These are phyloP conservation scores for Desoria tigrina DNA, from an alignment of 2,888 invertebrate genomes.

Conservation along the genomic window DNA sequence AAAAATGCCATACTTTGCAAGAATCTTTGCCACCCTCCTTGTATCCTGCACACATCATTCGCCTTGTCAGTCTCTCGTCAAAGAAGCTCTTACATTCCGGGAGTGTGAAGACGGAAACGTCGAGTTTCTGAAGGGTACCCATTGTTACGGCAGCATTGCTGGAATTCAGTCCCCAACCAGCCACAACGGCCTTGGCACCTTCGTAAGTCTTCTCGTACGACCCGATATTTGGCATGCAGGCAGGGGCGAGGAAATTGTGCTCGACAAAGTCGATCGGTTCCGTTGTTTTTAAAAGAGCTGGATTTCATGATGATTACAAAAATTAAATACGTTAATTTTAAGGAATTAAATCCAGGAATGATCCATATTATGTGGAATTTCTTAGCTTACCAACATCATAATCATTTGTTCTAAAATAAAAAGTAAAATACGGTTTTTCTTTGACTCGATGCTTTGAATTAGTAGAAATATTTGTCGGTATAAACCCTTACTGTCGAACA, in stretches of 20 bases:
- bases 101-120: constrained; percentile 40
- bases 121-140: constrained; percentile 42
- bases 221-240: constrained; percentile 32
- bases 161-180: constrained; percentile 45
- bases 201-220: constrained; percentile 30
- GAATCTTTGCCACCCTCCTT: constrained; percentile 46
- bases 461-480: too few relatives aligned
- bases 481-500: constrained; percentile 39
- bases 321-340: too few relatives aligned
- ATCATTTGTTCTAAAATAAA: constrained; percentile 37
- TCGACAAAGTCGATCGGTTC: constrained; percentile 36
- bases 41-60: constrained; percentile 49
- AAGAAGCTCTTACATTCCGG: constrained; percentile 36
- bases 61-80: constrained; percentile 33
- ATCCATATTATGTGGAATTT: too few relatives aligned
- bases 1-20: constrained; percentile 35
- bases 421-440: not conserved
- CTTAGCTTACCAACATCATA: constrained; percentile 33
- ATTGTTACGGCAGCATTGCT: constrained; percentile 34
- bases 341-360: too few relatives aligned
- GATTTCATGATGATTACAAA: too few relatives aligned
- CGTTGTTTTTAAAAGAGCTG: constrained; percentile 36
- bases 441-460: not conserved
- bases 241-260: constrained; percentile 23
- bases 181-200: constrained; percentile 24